Base-by-base conservation (phyloP, 2,113 vertebrate species). In the Sylvietta virens region DNA sequence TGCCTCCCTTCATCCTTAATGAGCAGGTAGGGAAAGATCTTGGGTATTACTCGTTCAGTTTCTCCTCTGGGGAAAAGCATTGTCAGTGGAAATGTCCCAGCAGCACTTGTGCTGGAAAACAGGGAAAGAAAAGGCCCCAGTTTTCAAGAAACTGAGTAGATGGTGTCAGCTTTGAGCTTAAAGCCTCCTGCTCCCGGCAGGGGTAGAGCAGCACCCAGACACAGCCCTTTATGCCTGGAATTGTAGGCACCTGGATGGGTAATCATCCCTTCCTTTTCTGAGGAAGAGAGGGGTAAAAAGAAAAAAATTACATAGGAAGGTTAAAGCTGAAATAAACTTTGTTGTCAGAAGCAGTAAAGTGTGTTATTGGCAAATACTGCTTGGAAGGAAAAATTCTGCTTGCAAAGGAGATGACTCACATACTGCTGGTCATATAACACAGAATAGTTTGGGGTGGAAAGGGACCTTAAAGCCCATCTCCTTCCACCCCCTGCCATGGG, bases 1-100 rank as follows among this genome's bases (percentile, higher is more conserved):
- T 78, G 73, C 42, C 22, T 91, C 40, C 81, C 92, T 94, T 86
- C 72, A 53, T 70, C 39, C 51, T 57, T 80, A 69, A 80, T 3
- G 33, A 93, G 82, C 85, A 97, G 85, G 74, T 86, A 90, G 85
- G 82, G 88, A 69, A 70, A 57, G 79, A 72, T 66, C 74, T 70
- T 9, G 23, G 35, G 11, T 15, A 3, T 79, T 87, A 18, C 58
- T 50, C 1, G 0, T n/a, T 44, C 13, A 0, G 40, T 45, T 54
- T 48, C 62, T 72, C 90, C 81, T 90, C 40, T 76, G 58, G 84
- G 81, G 69, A 82, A 58, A 91, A 76, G 61, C 78, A 65, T 61
- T 72, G 61, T 64, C 65, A 15, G 37, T 64, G 35, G 70, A 91
- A 80, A 80, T 54, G 82, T 54, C 66, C 78, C 78, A 82, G 79